phyloP scores from a whole-genome alignment of 2,888 invertebrate genomes.

The Pammene aurita region DNA sequence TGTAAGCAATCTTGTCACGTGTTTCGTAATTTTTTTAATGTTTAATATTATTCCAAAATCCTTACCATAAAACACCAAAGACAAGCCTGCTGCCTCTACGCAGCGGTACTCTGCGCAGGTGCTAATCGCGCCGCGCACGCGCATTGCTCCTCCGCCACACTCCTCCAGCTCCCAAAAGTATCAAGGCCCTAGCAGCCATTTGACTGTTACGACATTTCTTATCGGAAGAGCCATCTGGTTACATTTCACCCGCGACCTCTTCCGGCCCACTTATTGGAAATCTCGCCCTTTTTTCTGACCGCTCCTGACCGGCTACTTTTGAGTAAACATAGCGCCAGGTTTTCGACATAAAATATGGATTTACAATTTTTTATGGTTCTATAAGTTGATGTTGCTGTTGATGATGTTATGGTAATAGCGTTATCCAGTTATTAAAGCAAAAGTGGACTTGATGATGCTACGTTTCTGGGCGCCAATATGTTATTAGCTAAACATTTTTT shows the following conservation, averaged over 20 bases:
- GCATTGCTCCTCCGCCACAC: constrained; percentile 51
- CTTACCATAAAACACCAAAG: not conserved
- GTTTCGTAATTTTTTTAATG: too few species aligned
- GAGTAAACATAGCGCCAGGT: constrained; percentile 47
- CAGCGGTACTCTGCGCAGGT: constrained; percentile 62
- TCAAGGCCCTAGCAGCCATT: constrained; percentile 49
- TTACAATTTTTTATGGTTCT: constrained; percentile 8
- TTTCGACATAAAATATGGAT: constrained; percentile 7
- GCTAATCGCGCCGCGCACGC: constrained; percentile 65
- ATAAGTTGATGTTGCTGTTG: too few species aligned
- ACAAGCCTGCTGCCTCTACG: constrained; percentile 2
- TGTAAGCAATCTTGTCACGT: too few species aligned
- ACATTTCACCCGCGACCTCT: constrained; percentile 75
- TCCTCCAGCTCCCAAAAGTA: constrained; percentile 1
- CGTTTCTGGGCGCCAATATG: not conserved
- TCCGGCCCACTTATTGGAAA: constrained; percentile 76
- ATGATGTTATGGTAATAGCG: too few species aligned
- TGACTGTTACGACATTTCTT: constrained; percentile 71
- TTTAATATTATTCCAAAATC: not conserved
- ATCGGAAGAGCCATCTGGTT: constrained; percentile 54
- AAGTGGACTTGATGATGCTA: too few species aligned
- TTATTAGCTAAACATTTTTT: too few species aligned
- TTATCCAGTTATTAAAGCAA: too few species aligned
- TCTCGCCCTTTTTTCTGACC: constrained; percentile 67
- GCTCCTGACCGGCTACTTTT: constrained; percentile 64